phyloP scores from a whole-genome alignment of 2,113 vertebrate species.

The Azemiops feae region DNA sequence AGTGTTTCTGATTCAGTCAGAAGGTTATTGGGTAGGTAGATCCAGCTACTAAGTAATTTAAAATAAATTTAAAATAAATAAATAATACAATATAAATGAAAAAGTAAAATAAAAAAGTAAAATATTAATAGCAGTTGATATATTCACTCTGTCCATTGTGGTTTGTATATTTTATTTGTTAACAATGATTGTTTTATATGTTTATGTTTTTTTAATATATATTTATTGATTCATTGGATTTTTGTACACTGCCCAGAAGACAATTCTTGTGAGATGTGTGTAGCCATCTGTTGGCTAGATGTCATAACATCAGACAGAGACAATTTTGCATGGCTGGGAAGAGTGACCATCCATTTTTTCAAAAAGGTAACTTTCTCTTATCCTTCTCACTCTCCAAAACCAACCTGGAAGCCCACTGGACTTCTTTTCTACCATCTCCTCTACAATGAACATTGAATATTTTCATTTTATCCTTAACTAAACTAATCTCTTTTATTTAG shows the following conservation, averaged over 20 bases:
- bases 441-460: neutral
- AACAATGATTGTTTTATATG: neutral
- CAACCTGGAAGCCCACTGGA: neutral
- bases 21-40: neutral
- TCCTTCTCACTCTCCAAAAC: neutral
- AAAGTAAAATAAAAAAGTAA: neutral
- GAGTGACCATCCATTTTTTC: neutral
- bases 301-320: neutral
- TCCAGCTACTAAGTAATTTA: neutral
- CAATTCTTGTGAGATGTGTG: too few relatives aligned
- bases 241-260: neutral
- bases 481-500: neutral
- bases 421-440: neutral
- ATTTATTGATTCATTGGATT: neutral
- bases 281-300: neutral
- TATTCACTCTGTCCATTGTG: neutral
- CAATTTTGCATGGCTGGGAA: neutral
- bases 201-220: neutral
- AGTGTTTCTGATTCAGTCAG: neutral
- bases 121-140: neutral
- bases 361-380: neutral
- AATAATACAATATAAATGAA: neutral
- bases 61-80: neutral
- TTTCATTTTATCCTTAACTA: neutral
- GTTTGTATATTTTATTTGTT: neutral